phyloP scores from a whole-genome alignment of 2,797 vertebrate species.

The Myiothlypis chrysogaster region DNA sequence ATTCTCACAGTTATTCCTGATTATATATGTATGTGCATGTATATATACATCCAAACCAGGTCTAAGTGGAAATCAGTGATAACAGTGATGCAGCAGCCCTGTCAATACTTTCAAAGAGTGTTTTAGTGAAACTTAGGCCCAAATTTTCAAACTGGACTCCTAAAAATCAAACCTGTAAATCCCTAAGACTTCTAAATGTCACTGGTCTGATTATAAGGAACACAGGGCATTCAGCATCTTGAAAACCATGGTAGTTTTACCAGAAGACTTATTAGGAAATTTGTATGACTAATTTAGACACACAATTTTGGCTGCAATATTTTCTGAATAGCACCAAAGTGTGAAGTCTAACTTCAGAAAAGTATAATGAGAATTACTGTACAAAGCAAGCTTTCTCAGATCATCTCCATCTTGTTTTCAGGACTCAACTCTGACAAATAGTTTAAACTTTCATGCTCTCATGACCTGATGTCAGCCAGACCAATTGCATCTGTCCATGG shows the following conservation, averaged over 20 bases:
- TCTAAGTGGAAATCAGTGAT: background rate
- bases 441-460: background rate
- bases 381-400: background rate
- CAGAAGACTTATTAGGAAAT: background rate
- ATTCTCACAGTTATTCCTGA: background rate
- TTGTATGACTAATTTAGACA: background rate
- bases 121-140: background rate
- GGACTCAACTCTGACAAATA: background rate
- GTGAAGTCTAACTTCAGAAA: background rate
- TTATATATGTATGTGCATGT: rapidly evolving
- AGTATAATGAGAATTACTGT: background rate
- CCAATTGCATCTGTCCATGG: background rate
- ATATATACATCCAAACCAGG: background rate
- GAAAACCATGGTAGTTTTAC: background rate
- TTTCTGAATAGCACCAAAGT: background rate
- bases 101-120: background rate
- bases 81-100: background rate
- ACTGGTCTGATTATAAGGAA: background rate
- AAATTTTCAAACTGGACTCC: background rate
- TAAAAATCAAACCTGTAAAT: background rate
- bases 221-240: background rate
- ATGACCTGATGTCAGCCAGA: background rate
- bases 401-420: background rate
- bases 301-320: background rate
- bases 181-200: background rate